Base-by-base conservation (phyloP, 1,140 invertebrate species). In the Eubasilissa regina region DNA sequence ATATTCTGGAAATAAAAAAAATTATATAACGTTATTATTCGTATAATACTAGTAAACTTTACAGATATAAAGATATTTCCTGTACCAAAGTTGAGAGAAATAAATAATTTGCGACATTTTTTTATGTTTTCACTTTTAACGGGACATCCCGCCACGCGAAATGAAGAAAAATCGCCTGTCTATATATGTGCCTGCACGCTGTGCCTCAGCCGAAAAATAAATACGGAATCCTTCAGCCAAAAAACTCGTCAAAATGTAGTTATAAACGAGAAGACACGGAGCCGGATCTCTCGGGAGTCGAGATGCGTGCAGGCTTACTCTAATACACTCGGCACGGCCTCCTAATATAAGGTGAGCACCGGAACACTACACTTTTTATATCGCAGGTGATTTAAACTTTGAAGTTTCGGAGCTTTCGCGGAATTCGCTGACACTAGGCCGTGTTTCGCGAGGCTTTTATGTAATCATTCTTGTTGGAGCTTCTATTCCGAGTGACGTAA, bases 191-290 rank as follows among this genome's bases (percentile, higher is more conserved):
- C 25, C 25, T 35, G 25, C 6, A 35, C 1, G 25, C 25, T 35
- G 25, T n/a, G 51, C 47, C 19, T 4, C 68, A 55, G 68, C 48
- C 68, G 48, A 47, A 55, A 76, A 76, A 58, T 76, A 76, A 76
- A 76, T 76, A 64, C 55, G 66, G 45, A 70, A 70, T 48, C 66
- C 66, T 48, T 48, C 58, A 62, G 56, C 55, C 56, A 76, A 76
- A 76, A 76, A 76, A 76, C 74, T 76, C 74, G 58, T 76, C 74
- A 76, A 76, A 76, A 76, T 62, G 74, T 76, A 76, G 74, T 76
- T 76, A 76, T 76, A 62, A 73, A 73, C n/a, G 68, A 73, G 48
- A 19, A 73, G 47, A 53, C 68, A 73, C 68, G 68, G 53, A 73
- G 15, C 66, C 17, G 25, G 48, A 53, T 73, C 68, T 25, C 47